Evolutionary conservation across 1,140 invertebrate genomes (phyloP).

Genomic region (Phthorimaea operculella): DNA sequence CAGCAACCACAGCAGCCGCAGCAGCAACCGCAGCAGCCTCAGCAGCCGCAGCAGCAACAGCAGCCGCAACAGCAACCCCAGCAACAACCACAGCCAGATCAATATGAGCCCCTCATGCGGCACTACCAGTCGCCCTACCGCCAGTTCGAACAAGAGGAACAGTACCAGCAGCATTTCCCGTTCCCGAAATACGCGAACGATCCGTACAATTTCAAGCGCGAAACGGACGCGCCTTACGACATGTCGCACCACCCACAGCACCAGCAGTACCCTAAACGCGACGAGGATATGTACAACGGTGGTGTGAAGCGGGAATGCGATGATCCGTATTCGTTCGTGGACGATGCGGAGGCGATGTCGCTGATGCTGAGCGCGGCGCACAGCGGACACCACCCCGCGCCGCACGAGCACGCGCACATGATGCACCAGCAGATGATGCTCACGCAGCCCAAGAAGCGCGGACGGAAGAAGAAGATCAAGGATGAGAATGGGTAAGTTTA

Average conservation of each 20-base stretch:
- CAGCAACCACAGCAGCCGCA: slow-evolving; percentile 11
- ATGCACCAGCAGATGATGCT: slow-evolving; percentile 66
- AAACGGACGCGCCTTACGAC: slow-evolving; percentile 57
- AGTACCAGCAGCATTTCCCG: slow-evolving; percentile 50
- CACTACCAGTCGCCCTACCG: slow-evolving; percentile 36
- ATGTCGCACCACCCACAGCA: slow-evolving; percentile 49
- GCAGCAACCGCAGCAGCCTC: slow-evolving; percentile 32
- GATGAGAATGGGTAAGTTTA: slow-evolving; percentile 68
- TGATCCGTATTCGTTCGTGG: slow-evolving; percentile 85
- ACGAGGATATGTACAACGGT: slow-evolving; percentile 60
- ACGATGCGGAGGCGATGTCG: slow-evolving; percentile 73
- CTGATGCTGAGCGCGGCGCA: slow-evolving; percentile 61
- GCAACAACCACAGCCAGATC: slow-evolving; percentile 10
- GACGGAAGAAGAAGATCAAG: slow-evolving; percentile 82
- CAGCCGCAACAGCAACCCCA: slow-evolving; percentile 25
- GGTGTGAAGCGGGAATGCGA: slow-evolving; percentile 63
- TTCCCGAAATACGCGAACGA: slow-evolving; percentile 48
- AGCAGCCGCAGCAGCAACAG: slow-evolving; percentile 26
- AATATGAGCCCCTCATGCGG: slow-evolving; percentile 44
- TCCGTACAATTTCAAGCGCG: slow-evolving; percentile 51
- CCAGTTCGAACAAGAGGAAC: slow-evolving; percentile 45
- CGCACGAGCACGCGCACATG: slow-evolving; percentile 43
- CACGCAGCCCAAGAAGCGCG: slow-evolving; percentile 80
- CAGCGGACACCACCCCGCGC: slow-evolving; percentile 41
- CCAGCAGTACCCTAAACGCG: slow-evolving; percentile 38